phyloP scores from a whole-genome alignment of 1,140 invertebrate species.

The Saccostrea cuccullata region DNA sequence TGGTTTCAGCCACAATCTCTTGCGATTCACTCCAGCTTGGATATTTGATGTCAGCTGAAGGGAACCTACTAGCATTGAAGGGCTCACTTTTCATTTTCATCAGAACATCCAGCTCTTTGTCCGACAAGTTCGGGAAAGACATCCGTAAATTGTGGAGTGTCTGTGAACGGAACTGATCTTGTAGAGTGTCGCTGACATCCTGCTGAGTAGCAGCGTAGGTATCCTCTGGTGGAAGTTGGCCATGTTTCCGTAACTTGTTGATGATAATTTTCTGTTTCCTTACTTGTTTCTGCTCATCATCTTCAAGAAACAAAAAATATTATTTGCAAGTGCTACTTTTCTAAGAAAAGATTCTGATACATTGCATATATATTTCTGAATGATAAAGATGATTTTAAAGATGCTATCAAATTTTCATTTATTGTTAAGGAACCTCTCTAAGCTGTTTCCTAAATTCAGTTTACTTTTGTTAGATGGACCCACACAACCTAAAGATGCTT shows the following conservation, averaged over 20 bases:
- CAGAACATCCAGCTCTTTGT: slow-evolving; percentile 50
- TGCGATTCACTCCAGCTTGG: slow-evolving; percentile 62
- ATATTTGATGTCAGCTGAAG: slow-evolving; percentile 28
- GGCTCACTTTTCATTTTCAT: slow-evolving; percentile 53
- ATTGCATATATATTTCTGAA: no score
- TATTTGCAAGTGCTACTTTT: not conserved
- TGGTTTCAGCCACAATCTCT: slow-evolving; percentile 50
- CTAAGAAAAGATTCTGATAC: no score
- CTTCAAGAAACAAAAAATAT: slow-evolving; percentile 58
- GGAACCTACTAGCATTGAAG: not conserved
- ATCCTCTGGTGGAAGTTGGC: slow-evolving; percentile 67
- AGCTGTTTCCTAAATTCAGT: no score
- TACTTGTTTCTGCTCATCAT: slow-evolving; percentile 89
- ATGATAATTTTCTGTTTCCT: slow-evolving; percentile 94
- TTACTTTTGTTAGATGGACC: no score
- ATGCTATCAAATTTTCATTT: no score
- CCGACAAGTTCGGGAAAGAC: slow-evolving; percentile 52
- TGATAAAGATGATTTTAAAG: no score
- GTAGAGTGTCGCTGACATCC: slow-evolving; percentile 45
- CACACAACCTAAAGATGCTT: no score
- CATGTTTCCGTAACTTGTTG: slow-evolving; percentile 84
- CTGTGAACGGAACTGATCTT: slow-evolving; percentile 39
- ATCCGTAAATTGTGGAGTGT: slow-evolving; percentile 45
- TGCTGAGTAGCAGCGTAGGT: slow-evolving; percentile 58
- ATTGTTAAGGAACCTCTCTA: no score